phyloP scores from a whole-genome alignment of 2,113 vertebrate genomes.

The Eulacestoma nigropectus region DNA sequence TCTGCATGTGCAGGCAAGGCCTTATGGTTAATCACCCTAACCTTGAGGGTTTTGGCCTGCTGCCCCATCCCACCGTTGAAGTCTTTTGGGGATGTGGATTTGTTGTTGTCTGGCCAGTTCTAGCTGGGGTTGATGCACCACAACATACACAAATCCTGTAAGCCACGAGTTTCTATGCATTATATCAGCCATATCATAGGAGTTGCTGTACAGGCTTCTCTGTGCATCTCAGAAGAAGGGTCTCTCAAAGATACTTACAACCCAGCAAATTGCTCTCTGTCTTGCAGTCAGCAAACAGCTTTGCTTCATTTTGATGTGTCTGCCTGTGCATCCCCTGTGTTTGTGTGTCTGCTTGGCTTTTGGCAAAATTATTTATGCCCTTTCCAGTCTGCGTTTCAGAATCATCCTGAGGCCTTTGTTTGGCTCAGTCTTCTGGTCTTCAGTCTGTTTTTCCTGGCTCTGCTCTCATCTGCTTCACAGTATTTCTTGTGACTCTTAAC shows the following conservation, averaged over 20 bases:
- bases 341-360: background rate
- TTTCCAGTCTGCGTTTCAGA: background rate
- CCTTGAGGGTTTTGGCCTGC: no score
- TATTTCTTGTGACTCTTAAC: background rate
- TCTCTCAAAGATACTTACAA: background rate
- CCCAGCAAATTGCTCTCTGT: background rate
- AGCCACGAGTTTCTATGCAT: background rate
- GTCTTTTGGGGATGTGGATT: no score
- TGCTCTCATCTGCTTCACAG: background rate
- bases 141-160: background rate
- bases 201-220: background rate
- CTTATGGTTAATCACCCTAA: no score
- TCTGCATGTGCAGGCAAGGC: no score
- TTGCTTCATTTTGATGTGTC: background rate
- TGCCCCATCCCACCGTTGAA: no score
- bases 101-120: no score
- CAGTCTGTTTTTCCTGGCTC: background rate
- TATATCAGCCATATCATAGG: background rate
- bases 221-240: background rate
- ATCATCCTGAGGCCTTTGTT: background rate
- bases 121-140: no score
- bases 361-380: background rate
- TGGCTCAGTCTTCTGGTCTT: background rate
- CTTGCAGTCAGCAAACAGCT: background rate
- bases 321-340: background rate